Conservation (phyloP, 2,888 invertebrate species). For the Zele albiditarsus region DNA sequence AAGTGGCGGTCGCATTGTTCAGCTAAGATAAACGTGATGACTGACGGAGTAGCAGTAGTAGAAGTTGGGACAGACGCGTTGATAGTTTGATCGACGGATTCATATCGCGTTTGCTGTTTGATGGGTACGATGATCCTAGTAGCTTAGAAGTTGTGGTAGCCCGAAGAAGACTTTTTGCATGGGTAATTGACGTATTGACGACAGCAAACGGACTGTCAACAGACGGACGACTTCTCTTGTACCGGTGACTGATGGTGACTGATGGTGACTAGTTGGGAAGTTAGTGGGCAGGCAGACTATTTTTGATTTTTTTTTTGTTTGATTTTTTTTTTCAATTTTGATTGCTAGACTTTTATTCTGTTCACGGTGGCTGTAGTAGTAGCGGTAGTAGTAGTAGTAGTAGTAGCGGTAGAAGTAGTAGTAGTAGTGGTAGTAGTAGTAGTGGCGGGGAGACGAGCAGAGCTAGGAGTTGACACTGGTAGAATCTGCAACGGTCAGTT, state of each 20-base stretch:
- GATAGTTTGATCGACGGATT: conserved; percentile 49
- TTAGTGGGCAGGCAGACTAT: conserved; percentile 72
- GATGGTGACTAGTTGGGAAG: conserved; percentile 72
- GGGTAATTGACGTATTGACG: conserved; percentile 52
- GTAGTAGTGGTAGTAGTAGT: conserved; percentile 57
- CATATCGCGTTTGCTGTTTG: conserved; percentile 45
- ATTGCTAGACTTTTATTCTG: conserved; percentile 48
- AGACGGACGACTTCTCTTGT: conserved; percentile 54
- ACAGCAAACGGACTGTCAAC: conserved; percentile 66
- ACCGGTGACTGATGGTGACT: conserved; percentile 64
- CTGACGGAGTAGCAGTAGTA: conserved; percentile 59
- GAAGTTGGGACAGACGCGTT: conserved; percentile 56
- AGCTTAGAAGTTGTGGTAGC: conserved; percentile 65
- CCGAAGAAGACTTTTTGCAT: conserved; percentile 60
- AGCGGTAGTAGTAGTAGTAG: conserved; percentile 40
- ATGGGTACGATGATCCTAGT: conserved; percentile 66
- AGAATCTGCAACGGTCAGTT: conserved; percentile 73
- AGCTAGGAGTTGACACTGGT: conserved; percentile 72
- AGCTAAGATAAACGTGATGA: conserved; percentile 56
- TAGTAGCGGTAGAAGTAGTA: not conserved
- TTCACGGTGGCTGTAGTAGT: conserved; percentile 72
- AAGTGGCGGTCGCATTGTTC: conserved; percentile 65
- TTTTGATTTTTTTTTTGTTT: conserved; percentile 47
- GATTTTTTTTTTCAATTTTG: conserved; percentile 48
- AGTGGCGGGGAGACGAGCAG: conserved; percentile 72